Base-by-base conservation (phyloP, 2,113 vertebrate species). In the Trochalopteron elliotii region DNA sequence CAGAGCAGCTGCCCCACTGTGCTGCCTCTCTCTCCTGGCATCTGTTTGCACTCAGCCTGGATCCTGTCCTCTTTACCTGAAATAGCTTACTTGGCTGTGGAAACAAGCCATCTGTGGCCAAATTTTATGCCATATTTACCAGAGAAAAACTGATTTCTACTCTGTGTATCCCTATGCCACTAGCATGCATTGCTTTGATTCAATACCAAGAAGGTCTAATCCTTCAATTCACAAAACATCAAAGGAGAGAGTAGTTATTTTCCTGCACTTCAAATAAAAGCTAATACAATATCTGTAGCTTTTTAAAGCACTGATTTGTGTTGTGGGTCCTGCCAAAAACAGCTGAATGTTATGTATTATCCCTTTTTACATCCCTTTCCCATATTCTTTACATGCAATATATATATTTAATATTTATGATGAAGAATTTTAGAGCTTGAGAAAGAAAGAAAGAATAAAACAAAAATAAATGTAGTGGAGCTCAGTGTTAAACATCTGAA, bases 111-210 rank as follows among this genome's bases (percentile, higher is more conserved):
- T 12, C 15, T 56, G 24, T 11, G 30, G 30, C 39, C 15, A 37
- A 53, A 52, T 6, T 75, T 53, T 42, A 40, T 67, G 56, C 10
- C 30, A 39, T 14, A 22, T 8, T 63, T 75, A 52, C 12, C 7
- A 0, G 2, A 60, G 40, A 52, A 4, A 47, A 12, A 15, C 21
- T 56, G 22, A n/a, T 44, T 87, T 91, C 39, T 70, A 4, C 39
- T 82, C 44, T 50, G 7, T 23, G 27, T 33, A 39, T 2, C 7
- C 9, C 7, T 5, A 47, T 0, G 1, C 16, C 23, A n/a, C 0
- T 0, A 68, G 6, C 21, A 30, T 6, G 5, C 11, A 19, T 19
- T 45, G 21, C 39, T 19, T 12, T 72, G 24, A 40, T 16, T 69
- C 3, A 1, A 6, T 33, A 57, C 5, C 33, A 24, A 47, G 31